Percentiles rank a stretch among this genome's conserved stretches.
phyloP scores from a whole-genome alignment of 2,113 vertebrate genomes.

The Pimephales promelas region DNA sequence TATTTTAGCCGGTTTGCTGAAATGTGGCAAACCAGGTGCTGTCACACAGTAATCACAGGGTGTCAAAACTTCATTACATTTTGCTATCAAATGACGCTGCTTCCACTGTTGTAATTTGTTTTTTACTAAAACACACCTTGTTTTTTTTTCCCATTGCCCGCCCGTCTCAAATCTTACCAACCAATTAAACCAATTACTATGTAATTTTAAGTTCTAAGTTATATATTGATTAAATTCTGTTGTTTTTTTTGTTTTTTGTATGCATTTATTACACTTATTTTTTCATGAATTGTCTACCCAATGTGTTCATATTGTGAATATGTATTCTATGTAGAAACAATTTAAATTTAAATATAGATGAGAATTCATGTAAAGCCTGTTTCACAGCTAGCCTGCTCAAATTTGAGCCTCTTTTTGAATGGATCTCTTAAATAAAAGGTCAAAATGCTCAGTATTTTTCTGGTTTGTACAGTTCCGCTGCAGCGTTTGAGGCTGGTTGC shows the following conservation, averaged over 20 bases:
- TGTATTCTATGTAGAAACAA: constrained; percentile 65
- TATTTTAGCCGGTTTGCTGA: background rate
- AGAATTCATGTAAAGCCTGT: constrained; percentile 65
- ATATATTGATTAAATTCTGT: constrained; percentile 66
- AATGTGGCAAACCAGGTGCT: constrained; percentile 61
- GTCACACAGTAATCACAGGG: constrained; percentile 68
- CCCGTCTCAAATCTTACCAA: constrained; percentile 50
- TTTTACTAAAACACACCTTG: constrained; percentile 56
- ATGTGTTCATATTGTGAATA: constrained; percentile 7
- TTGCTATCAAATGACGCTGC: constrained; percentile 42
- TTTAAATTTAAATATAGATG: constrained; percentile 69
- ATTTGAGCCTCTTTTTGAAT: background rate
- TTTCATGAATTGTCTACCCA: constrained; percentile 57
- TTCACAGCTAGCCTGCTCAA: constrained; percentile 54
- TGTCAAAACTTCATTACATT: constrained; percentile 71
- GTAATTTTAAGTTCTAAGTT: constrained; percentile 73
- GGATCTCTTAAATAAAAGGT: background rate
- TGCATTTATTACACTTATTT: constrained; percentile 54
- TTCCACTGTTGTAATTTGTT: constrained; percentile 69
- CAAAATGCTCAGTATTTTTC: background rate
- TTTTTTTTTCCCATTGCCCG: constrained; percentile 63
- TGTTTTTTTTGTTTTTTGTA: constrained; percentile 64
- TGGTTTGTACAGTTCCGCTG: background rate
- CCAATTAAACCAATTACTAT: constrained; percentile 67
- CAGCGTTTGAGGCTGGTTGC: constrained; percentile 49